Base-by-base conservation (phyloP, 2,888 invertebrate genomes). In the Mechanitis messenoides region DNA sequence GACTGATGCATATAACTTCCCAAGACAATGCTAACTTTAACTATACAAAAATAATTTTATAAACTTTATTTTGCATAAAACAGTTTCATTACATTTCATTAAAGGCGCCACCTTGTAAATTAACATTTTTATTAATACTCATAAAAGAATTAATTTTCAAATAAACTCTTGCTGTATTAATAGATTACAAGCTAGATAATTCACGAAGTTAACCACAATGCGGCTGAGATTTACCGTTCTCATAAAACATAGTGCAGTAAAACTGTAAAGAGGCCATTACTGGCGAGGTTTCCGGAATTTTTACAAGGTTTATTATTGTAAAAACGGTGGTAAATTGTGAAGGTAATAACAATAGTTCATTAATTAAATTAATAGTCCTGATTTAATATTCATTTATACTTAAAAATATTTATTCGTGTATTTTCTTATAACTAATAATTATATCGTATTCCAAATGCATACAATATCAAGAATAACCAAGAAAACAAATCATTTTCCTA, bases 281-380 rank as follows among this genome's bases (percentile, higher is more conserved):
- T 55, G 47, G 55, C 53, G 46, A 53, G 50, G 60, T 63, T 63
- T 57, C 46, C 60, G 58, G 61, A 61, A 61, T 63, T 67, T 67
- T 67, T 60, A 62, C 45, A 55, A 56, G 20, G 28, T 59, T 59
- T 50, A 56, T 45, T 54, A 47, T 54, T 53, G 46, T 9, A 20
- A 56, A 56, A 62, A 55, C 42, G 7, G 7, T 56, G 50, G 46
- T 62, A 45, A 58, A 53, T 59, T 53, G 53, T 45, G 38, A 42
- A 42, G 11, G 11, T 42, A 42, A 9, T 9, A 42, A 42, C 42
- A 5, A 42, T 42, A 9, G 11, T 42, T 42, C 9, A 42, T 42
- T 42, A 42, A 42, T 42, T 42, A 9, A 42, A 42, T 42, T 42
- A 42, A 9, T 42, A 42, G 6, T 42, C 6, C 7, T 1, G 9